Base-by-base conservation (phyloP, 2,888 invertebrate species). In the Gibbula magus region DNA sequence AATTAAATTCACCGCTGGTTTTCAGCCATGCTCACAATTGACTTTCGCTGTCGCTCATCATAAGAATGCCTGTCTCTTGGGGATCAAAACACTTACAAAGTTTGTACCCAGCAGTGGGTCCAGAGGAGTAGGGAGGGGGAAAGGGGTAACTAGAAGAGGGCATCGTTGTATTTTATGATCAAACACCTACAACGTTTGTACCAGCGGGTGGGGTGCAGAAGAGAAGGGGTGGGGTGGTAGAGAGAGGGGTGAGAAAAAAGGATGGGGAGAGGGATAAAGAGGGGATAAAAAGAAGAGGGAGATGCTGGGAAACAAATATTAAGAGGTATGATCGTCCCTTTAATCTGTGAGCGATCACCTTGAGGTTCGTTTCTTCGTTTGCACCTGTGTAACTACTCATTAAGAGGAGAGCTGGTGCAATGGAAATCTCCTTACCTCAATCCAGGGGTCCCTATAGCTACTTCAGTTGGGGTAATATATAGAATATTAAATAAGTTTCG, bases 1-100 rank as follows among this genome's bases (percentile, higher is more conserved):
- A 77, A 77, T 77, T 77, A 77, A 77, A 77, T 77, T 66, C 77
- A 61, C 61, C 61, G 39, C 25, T 77, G 66, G 35, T 16, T 66
- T 77, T 61, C 45, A 66, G 39, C 61, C 52, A 20, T 45, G 56
- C 25, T 61, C n/a, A 77, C 77, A 77, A 77, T 77, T 77, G 77
- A 77, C 77, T 77, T 77, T 66, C 18, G 32, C 39, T 22, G 45
- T 45, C 5, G 77, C 25, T 39, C 61, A 77, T 77, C 77, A 66
- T 77, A 66, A 77, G 66, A 77, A 45, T 61, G 51, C 61, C 52
- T 66, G 61, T 66, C 18, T 35, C 39, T 39, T 25, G 25, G 20
- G 61, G 29, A 77, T 45, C 61, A 77, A 77, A 61, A 77, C 61
- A 77, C 66, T 51, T 25, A 39, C 66, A 66, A 61, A 77, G 77